Evolutionary conservation across 2,888 invertebrate species (phyloP), one percentile per base, ranked within the genome.

Genomic region (Microlaimidae sp.): DNA sequence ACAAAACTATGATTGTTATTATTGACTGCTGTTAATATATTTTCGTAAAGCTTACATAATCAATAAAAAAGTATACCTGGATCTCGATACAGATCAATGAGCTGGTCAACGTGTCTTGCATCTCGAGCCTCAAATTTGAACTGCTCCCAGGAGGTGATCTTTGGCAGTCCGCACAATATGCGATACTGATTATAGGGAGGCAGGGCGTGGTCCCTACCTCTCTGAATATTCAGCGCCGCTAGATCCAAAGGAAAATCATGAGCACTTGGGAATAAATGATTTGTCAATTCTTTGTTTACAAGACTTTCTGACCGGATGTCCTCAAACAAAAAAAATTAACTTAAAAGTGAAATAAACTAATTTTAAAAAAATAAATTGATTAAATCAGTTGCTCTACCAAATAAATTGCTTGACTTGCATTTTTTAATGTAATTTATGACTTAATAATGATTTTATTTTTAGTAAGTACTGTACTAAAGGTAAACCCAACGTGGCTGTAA

Each of bases 191-290:
- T 71, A 60, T 73, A 73, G 49, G 64, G 61, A 26, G 70, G 70
- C 10, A 73, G 55, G 3, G 70, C 73, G 59, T 73, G 73, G 55
- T 73, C 73, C 24, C 73, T 59, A 3, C 72, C 71, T 52, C 73
- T 55, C 59, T 73, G 73, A 43, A 71, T 67, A 51, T 72, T 72
- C 32, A 72, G 56, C 1, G 71, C 65, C 1, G 70, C 71, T 53
- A 72, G 60, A 58, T 73, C 72, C 53, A 69, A 66, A 13, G 71
- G 43, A 40, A 52, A 52, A 7, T 3, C 3, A 7, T 28, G 23
- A 7, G 7, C 4, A 52, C 24, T 23, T 7, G 49, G 53, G 50
- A 52, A 52, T 4, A 52, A 21, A 21, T 52, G 49, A 21, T 52
- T 13, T 19, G 41, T 54, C n/a, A 52, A 40, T 27, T 52, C 51